Base-by-base conservation (phyloP, 1,140 invertebrate genomes). In the Dendrolimus kikuchii region DNA sequence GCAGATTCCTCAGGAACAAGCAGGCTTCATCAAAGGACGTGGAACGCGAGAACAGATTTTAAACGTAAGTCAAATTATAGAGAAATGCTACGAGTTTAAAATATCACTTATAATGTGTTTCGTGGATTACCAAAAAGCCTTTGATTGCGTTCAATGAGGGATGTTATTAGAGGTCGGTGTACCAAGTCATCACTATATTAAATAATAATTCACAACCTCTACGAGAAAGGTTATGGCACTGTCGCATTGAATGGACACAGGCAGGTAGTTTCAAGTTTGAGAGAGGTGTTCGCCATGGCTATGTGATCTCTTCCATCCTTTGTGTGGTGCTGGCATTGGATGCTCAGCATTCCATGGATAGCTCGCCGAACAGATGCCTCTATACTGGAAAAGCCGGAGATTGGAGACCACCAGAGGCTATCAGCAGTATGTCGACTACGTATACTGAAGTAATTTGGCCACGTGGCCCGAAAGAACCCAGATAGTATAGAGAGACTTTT, bases 11-110 rank as follows among this genome's bases (percentile, higher is more conserved):
- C 56, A 40, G 38, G 59, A 66, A 49, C 63, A 69, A 42, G 60
- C 57, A 7, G 57, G 62, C 1, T 63, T 59, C 42, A 47, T 64
- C 0, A 64, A 59, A 42, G 56, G 54, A n/a, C 62, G 42, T 43
- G 60, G 58, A n/a, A 63, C 60, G 4, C 39, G 62, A 10, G 63
- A 69, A 44, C 62, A 60, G 57, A 67, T 66, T 7, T 44, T 60
- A 6, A 69, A 53, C 2, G 23, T 61, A 5, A 2, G 53, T 44
- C 48, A 38, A 37, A 42, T 49, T n/a, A 23, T 60, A 5, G 59
- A 56, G n/a, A 60, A 60, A 38, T 46, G 9, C n/a, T 53, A 53
- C 6, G 50, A 60, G n/a, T 57, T 53, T 7, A 49, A 60, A 42
- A 53, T 40, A 37, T 46, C 49, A 7, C 7, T 39, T 8, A 39